Conservation (phyloP, 2,888 invertebrate species). For the Tenthredo mesomela region DNA sequence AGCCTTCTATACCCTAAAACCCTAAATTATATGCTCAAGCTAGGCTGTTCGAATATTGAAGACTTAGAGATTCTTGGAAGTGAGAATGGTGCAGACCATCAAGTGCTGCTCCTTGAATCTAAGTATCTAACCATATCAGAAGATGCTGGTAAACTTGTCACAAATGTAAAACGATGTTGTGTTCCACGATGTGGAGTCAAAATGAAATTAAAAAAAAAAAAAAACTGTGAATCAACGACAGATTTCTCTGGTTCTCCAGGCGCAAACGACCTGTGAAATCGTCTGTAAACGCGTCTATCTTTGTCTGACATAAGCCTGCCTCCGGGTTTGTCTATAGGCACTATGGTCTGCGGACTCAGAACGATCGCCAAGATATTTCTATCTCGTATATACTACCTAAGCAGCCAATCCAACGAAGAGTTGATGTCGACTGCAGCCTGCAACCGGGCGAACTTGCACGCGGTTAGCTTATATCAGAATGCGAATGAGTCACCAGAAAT, state of each 20-base stretch:
- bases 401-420: background rate
- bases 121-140: background rate
- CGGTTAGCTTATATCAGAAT: slow-evolving; percentile 37
- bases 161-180: background rate
- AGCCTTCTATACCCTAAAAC: background rate
- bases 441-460: slow-evolving; percentile 24
- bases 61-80: too few relatives aligned
- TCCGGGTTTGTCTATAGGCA: background rate
- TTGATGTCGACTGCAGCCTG: background rate
- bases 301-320: slow-evolving; percentile 14
- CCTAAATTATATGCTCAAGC: background rate
- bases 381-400: background rate
- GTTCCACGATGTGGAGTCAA: background rate
- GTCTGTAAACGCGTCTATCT: slow-evolving; percentile 24
- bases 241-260: slow-evolving; percentile 20
- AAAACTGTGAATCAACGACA: background rate
- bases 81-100: background rate
- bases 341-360: background rate
- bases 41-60: slow-evolving; percentile 20
- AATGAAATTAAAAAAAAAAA: too few relatives aligned
- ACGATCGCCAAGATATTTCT: slow-evolving; percentile 41
- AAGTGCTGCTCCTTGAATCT: background rate
- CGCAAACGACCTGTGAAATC: slow-evolving; percentile 12
- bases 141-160: background rate
- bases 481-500: slow-evolving; percentile 44